A percentile compares a stretch with the other conserved stretches of the same genome.
phyloP scores from a whole-genome alignment of 35 echinoderm and acorn worm species.

The Apostichopus parvimensis region DNA sequence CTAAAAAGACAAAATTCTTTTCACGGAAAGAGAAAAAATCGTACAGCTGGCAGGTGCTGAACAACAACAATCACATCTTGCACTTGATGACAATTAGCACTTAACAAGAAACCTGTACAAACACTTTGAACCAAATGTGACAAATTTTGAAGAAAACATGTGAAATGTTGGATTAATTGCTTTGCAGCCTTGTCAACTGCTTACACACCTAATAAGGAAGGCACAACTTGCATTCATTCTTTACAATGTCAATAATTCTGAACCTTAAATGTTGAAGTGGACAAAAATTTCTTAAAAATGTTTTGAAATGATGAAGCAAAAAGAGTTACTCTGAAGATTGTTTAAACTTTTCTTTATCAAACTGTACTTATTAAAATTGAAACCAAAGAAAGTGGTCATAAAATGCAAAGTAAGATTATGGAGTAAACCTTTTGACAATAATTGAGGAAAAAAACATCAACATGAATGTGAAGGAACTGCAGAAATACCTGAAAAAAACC shows the following conservation, averaged over 20 bases:
- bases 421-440: background rate
- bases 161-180: slow-evolving; percentile 38
- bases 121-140: slow-evolving; percentile 38
- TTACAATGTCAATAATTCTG: slow-evolving; percentile 52
- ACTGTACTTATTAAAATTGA: slow-evolving; percentile 41
- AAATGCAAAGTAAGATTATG: slow-evolving; percentile 22
- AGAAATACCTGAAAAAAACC: slow-evolving; percentile 19
- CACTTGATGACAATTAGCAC: slow-evolving; percentile 14
- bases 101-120: slow-evolving; percentile 11
- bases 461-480: slow-evolving; percentile 33
- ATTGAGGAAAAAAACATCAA: slow-evolving; percentile 36
- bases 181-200: slow-evolving; percentile 30
- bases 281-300: slow-evolving; percentile 27
- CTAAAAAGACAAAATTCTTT: slow-evolving; percentile 22
- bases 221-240: slow-evolving; percentile 44
- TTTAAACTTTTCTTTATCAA: slow-evolving; percentile 20
- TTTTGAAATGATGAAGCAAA: slow-evolving; percentile 43
- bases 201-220: slow-evolving; percentile 44
- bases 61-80: slow-evolving; percentile 8
- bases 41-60: slow-evolving; percentile 38
- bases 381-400: slow-evolving; percentile 40
- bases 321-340: background rate
- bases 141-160: slow-evolving; percentile 17
- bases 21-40: background rate
- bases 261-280: slow-evolving; percentile 26